Conservation (phyloP, 2,797 vertebrate genomes). For the Hemibagrus guttatus region DNA sequence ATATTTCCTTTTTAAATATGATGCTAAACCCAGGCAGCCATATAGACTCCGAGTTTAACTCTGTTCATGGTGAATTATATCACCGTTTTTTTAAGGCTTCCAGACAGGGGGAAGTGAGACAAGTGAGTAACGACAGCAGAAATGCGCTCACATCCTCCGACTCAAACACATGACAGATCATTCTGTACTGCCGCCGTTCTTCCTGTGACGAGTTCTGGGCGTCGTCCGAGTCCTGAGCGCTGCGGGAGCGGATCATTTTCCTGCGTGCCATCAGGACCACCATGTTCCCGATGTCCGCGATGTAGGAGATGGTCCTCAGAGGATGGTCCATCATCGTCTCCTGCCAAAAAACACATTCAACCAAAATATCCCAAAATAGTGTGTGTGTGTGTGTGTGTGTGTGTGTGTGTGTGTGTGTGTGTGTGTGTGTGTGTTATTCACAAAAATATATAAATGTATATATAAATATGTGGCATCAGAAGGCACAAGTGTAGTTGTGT, state of each 20-base stretch:
- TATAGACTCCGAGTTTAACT: neutral
- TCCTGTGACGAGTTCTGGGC: slow-evolving; percentile 82
- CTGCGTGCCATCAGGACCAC: slow-evolving; percentile 96
- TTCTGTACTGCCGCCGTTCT: slow-evolving; percentile 89
- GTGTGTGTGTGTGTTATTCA: too few species aligned
- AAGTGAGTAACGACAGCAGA: neutral
- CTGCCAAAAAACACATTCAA: slow-evolving; percentile 62
- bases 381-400: neutral
- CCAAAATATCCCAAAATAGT: neutral
- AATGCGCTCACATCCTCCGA: slow-evolving; percentile 87
- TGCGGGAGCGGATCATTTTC: slow-evolving; percentile 88
- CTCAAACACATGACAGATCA: slow-evolving; percentile 98
- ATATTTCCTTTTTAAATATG: neutral
- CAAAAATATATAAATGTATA: too few species aligned
- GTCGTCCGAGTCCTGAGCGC: slow-evolving; percentile 83
- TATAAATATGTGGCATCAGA: too few species aligned
- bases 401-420: neutral
- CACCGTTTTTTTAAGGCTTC: neutral
- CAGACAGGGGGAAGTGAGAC: neutral
- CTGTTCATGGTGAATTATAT: neutral
- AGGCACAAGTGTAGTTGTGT: neutral
- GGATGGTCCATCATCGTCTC: slow-evolving; percentile 96
- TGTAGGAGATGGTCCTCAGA: slow-evolving; percentile 94
- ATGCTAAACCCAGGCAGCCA: neutral
- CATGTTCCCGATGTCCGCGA: slow-evolving; percentile 97